Evolutionary conservation across 1,140 invertebrate species (phyloP).

Genomic region (Acyrthosiphon pisum): DNA sequence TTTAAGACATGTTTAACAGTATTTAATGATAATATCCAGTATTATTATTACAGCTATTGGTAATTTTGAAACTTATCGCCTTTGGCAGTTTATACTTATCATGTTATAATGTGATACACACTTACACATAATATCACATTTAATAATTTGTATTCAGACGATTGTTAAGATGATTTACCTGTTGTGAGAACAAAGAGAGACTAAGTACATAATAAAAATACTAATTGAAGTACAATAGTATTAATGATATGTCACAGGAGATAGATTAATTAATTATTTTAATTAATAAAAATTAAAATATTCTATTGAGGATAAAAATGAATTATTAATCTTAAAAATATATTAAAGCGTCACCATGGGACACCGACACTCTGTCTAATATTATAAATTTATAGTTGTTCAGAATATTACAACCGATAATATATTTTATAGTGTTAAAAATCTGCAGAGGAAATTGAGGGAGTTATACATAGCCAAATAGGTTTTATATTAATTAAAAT

Average conservation of each 20-base stretch:
- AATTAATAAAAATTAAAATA: background rate
- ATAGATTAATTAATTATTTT: constrained; percentile 5
- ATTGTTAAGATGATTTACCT: background rate
- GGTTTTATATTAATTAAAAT: no score
- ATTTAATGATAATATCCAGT: background rate
- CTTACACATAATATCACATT: background rate
- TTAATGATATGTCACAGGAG: background rate
- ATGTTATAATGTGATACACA: background rate
- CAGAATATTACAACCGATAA: background rate
- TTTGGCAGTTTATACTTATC: background rate
- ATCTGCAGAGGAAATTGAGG: no score
- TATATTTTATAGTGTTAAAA: background rate
- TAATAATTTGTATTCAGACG: background rate
- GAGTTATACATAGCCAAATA: background rate
- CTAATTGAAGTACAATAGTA: background rate
- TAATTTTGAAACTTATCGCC: background rate
- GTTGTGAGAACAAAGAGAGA: background rate
- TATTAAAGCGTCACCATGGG: background rate
- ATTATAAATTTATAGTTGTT: background rate
- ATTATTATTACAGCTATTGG: background rate
- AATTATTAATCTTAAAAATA: background rate
- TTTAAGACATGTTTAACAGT: background rate
- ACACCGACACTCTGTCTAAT: background rate
- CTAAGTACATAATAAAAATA: background rate
- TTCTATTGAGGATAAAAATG: background rate